Conservation (phyloP, 92 coral and sea anemone species). For the Epizoanthus stellaris region DNA sequence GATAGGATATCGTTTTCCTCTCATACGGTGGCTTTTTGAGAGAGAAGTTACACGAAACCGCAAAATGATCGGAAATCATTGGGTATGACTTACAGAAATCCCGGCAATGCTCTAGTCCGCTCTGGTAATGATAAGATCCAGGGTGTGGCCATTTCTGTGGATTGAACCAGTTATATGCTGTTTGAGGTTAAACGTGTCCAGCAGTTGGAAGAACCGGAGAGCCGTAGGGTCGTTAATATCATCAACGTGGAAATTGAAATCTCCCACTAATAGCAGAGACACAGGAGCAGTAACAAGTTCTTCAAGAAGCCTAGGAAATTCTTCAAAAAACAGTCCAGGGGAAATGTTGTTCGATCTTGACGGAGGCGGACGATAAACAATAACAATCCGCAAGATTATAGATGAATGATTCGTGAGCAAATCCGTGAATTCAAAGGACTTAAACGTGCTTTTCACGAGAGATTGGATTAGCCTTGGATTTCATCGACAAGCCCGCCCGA, state of each 20-base stretch:
- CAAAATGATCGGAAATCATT: slow-evolving; percentile 46
- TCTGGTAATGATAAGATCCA: slow-evolving; percentile 44
- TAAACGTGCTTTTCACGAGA: neutral
- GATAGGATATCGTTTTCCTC: slow-evolving; percentile 31
- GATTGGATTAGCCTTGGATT: no score
- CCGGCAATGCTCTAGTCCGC: slow-evolving; percentile 44
- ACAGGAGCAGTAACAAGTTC: slow-evolving; percentile 29
- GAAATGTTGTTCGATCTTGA: neutral
- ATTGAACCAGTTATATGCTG: slow-evolving; percentile 35
- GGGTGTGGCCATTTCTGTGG: slow-evolving; percentile 40
- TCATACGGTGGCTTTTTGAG: slow-evolving; percentile 41
- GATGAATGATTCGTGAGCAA: slow-evolving; percentile 16
- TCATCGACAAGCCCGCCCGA: no score
- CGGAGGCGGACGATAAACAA: slow-evolving; percentile 21
- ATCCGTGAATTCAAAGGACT: slow-evolving; percentile 19
- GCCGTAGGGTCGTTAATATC: slow-evolving; percentile 17
- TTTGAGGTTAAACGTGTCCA: slow-evolving; percentile 38
- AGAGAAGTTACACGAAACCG: slow-evolving; percentile 35
- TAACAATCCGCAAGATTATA: slow-evolving; percentile 16
- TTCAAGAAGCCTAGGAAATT: slow-evolving; percentile 24
- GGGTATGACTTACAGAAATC: slow-evolving; percentile 32
- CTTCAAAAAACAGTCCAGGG: slow-evolving; percentile 8
- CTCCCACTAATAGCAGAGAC: slow-evolving; percentile 31
- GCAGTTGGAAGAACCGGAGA: slow-evolving; percentile 14
- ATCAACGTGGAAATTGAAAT: slow-evolving; percentile 46